A percentile compares a stretch with the other conserved stretches of the same genome.
phyloP scores from a whole-genome alignment of 2,113 vertebrate species.

The Panthera tigris region DNA sequence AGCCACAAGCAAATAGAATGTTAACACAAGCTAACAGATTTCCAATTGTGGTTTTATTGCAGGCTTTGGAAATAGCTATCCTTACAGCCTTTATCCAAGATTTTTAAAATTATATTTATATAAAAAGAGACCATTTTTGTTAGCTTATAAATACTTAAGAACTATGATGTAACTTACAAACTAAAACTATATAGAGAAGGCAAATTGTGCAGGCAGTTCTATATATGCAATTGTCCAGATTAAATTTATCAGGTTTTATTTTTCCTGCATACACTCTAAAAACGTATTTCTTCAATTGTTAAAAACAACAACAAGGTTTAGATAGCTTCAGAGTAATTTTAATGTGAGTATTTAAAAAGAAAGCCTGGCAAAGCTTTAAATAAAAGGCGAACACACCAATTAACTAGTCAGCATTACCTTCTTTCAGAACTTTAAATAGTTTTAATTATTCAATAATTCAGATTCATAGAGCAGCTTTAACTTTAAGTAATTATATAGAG shows the following conservation, averaged over 20 bases:
- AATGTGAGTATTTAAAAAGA: slow-evolving; percentile 16
- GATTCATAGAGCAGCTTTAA: slow-evolving; percentile 50
- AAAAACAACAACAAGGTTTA: background rate
- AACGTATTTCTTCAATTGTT: slow-evolving; percentile 39
- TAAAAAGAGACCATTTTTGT: background rate
- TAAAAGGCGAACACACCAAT: slow-evolving; percentile 46
- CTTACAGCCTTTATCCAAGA: rapidly evolving
- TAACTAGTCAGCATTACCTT: slow-evolving; percentile 42
- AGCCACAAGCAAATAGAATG: background rate
- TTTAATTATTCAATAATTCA: slow-evolving; percentile 70
- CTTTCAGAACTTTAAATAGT: slow-evolving; percentile 44
- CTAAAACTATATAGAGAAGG: background rate
- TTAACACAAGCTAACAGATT: background rate
- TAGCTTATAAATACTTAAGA: background rate
- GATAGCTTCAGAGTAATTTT: background rate
- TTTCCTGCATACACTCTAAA: background rate
- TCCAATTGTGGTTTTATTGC: background rate
- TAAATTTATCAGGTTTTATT: background rate
- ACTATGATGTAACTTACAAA: background rate
- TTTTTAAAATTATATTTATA: background rate
- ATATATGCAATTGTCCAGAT: background rate
- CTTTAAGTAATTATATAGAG: slow-evolving; percentile 19
- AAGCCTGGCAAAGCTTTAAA: background rate
- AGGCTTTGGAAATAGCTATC: background rate
- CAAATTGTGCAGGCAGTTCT: background rate